Evolutionary conservation across 2,113 vertebrate species (phyloP), one percentile per base, ranked within the genome.

Genomic region (Numida meleagris): DNA sequence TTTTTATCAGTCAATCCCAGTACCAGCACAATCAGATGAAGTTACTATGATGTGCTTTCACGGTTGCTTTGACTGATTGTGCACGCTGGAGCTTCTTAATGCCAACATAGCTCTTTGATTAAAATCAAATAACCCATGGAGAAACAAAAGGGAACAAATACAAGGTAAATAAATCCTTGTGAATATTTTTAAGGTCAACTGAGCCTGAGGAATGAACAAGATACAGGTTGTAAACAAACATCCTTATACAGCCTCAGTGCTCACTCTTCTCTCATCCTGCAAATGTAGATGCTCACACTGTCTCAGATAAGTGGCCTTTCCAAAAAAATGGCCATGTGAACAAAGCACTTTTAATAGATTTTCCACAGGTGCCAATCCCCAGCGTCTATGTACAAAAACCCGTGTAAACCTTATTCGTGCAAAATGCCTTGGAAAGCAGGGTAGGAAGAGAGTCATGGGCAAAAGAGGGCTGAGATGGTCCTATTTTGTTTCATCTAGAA

Each of bases 361-460:
- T 86, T 23, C 29, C 3, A 2, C 25, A 55, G 34, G 5, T 55
- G 51, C 5, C n/a, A 77, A 4, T 6, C 14, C 8, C 16, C 31
- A 82, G 16, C 6, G 31, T 61, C 43, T 70, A 11, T 42, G 42
- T 25, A 33, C 36, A 42, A 25, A 21, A 29, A 6, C 14, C 19
- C 70, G 42, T 46, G 16, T 70, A 67, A 73, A 45, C 7, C 1
- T 74, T 63, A 63, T 27, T 70, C 9, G 34, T 29, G 13, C 33
- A 80, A 73, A 51, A 58, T 62, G 4, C 9, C 19, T 88, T 46
- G 74, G 61, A 92, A 63, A 74, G 11, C 19, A 50, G 27, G 36
- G 46, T 17, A 12, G 12, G 17, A 19, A 18, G 27, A 29, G 24
- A 27, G 63, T 51, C 0, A 0, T 40, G 24, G n/a, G 40, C 25